These are phyloP conservation scores for Hydractinia echinata DNA, from an alignment of 30 jellyfish, hydroid and myxozoan genomes.

Conservation along the genomic window DNA sequence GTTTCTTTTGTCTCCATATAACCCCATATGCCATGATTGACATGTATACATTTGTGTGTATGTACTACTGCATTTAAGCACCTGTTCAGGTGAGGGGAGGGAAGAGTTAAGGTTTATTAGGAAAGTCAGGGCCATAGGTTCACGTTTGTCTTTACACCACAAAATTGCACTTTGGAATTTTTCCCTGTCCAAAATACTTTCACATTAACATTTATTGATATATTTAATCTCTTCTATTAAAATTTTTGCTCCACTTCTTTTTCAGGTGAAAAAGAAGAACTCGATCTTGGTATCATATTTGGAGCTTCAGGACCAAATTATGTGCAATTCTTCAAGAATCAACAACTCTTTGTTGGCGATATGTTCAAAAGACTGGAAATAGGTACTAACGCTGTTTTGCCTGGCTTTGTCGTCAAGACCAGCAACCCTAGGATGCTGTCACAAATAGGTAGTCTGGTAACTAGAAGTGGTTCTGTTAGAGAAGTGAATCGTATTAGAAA, in stretches of 20 bases:
- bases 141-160: no score
- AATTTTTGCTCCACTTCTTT: neutral
- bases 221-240: neutral
- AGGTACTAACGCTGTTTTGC: slow-evolving; percentile 33
- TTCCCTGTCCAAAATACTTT: no score
- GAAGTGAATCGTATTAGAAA: neutral
- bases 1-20: no score
- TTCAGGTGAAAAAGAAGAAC: slow-evolving; percentile 45
- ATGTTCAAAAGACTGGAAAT: slow-evolving; percentile 25
- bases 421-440: slow-evolving; percentile 22
- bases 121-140: no score
- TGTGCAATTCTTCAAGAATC: slow-evolving; percentile 37
- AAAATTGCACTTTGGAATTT: no score
- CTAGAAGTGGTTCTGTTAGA: neutral
- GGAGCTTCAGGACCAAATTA: slow-evolving; percentile 55
- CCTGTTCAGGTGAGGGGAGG: no score
- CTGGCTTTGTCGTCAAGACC: slow-evolving; percentile 41
- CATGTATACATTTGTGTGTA: no score
- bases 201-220: no score
- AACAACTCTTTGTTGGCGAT: slow-evolving; percentile 34
- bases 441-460: slow-evolving; percentile 33
- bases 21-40: no score
- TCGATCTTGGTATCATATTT: slow-evolving; percentile 65
- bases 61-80: no score
- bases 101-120: no score